Conservation (phyloP, 2,113 vertebrate species). For the Tringa solitaria region DNA sequence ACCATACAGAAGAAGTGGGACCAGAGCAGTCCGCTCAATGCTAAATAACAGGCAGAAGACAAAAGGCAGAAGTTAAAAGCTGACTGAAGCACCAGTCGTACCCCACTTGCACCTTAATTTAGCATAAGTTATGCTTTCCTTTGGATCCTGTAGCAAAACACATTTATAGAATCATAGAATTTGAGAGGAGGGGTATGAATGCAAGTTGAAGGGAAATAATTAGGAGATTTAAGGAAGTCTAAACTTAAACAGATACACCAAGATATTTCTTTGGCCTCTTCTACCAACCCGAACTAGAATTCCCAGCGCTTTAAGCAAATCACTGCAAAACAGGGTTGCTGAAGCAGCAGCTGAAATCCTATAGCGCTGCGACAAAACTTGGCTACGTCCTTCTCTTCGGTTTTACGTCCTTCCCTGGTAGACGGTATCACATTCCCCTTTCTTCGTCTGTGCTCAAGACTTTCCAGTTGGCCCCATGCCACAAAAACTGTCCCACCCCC, state of each 20-base stretch:
- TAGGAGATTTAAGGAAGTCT: neutral
- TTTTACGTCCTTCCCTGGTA: neutral
- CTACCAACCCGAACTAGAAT: neutral
- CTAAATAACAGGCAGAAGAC: neutral
- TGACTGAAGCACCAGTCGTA: neutral
- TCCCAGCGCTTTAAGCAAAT: neutral
- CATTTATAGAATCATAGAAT: too few relatives aligned
- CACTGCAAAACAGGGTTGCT: neutral
- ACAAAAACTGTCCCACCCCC: neutral
- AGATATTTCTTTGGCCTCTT: neutral
- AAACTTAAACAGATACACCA: neutral
- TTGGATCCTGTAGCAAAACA: neutral
- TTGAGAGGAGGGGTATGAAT: neutral
- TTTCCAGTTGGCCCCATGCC: neutral
- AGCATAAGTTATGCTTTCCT: rapidly evolving
- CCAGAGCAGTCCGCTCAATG: neutral
- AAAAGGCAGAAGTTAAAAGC: neutral
- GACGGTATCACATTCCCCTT: neutral
- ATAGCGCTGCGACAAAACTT: neutral
- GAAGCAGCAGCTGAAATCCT: slow-evolving; percentile 38
- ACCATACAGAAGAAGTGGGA: neutral
- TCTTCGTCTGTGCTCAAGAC: neutral
- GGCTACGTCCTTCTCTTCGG: neutral
- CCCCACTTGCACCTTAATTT: neutral
- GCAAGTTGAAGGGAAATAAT: neutral